Evolutionary conservation across 1,140 invertebrate genomes (phyloP).

Genomic region (Leptinotarsa defecta): DNA sequence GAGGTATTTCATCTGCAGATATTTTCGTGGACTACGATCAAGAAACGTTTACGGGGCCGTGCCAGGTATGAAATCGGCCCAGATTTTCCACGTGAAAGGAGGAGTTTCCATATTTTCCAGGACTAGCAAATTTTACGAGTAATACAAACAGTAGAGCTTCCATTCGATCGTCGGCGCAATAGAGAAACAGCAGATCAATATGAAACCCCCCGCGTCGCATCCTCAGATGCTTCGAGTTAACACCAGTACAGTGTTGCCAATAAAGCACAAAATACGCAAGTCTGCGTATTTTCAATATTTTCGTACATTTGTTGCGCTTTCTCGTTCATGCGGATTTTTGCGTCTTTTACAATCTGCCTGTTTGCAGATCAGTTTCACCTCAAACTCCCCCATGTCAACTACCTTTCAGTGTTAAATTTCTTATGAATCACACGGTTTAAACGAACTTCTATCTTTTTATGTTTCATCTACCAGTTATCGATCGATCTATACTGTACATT

Average conservation of each 20-base stretch:
- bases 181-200: slow-evolving; percentile 27
- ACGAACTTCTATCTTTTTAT: too few relatives aligned
- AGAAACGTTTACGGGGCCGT: background rate
- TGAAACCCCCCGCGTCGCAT: slow-evolving; percentile 18
- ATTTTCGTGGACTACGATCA: background rate
- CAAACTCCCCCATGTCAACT: too few relatives aligned
- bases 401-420: too few relatives aligned
- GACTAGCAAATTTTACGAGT: slow-evolving; percentile 26
- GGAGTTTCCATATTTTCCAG: slow-evolving; percentile 28
- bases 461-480: too few relatives aligned
- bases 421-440: too few relatives aligned
- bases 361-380: too few relatives aligned
- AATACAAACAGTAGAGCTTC: slow-evolving; percentile 26
- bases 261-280: too few relatives aligned
- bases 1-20: background rate
- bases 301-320: too few relatives aligned
- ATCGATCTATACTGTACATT: too few relatives aligned
- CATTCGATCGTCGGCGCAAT: slow-evolving; percentile 25
- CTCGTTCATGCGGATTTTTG: too few relatives aligned
- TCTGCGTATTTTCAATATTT: too few relatives aligned
- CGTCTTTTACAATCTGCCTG: too few relatives aligned
- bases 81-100: slow-evolving; percentile 20
- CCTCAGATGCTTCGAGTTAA: background rate
- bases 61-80: slow-evolving; percentile 4
- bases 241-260: background rate